These are phyloP conservation scores for Camptogramma bilineatum DNA, from an alignment of 2,888 invertebrate genomes.

Conservation along the genomic window DNA sequence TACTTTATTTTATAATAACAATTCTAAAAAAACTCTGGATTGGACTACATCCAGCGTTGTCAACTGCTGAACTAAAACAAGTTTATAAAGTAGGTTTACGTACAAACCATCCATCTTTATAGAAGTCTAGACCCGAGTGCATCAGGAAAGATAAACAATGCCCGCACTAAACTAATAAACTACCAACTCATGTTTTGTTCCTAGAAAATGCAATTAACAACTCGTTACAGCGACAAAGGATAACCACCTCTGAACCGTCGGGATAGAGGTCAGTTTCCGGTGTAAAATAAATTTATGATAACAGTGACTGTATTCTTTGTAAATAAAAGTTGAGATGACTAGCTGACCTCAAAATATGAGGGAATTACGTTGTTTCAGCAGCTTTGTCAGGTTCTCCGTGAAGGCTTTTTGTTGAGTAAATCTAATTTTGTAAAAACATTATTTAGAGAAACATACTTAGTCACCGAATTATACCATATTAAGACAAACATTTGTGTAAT, in stretches of 20 bases:
- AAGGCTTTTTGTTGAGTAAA: not conserved
- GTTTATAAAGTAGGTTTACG: not conserved
- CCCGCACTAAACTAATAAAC: constrained; percentile 38
- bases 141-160: constrained; percentile 38
- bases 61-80: not conserved
- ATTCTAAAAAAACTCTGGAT: no score
- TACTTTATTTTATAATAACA: no score
- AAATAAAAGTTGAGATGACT: constrained; percentile 28
- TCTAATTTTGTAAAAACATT: not conserved
- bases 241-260: constrained; percentile 22
- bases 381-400: not conserved
- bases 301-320: constrained; percentile 26
- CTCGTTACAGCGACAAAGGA: constrained; percentile 29
- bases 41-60: no score
- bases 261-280: constrained; percentile 31
- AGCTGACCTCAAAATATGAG: constrained; percentile 24
- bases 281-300: constrained; percentile 23
- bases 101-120: constrained; percentile 27
- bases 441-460: no score
- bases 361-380: constrained; percentile 3
- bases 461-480: no score
- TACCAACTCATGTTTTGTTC: constrained; percentile 39
- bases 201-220: constrained; percentile 45
- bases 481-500: no score
- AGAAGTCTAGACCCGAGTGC: constrained; percentile 17